Conservation (phyloP, 1,140 invertebrate genomes). For the Eufriesea mexicana region DNA sequence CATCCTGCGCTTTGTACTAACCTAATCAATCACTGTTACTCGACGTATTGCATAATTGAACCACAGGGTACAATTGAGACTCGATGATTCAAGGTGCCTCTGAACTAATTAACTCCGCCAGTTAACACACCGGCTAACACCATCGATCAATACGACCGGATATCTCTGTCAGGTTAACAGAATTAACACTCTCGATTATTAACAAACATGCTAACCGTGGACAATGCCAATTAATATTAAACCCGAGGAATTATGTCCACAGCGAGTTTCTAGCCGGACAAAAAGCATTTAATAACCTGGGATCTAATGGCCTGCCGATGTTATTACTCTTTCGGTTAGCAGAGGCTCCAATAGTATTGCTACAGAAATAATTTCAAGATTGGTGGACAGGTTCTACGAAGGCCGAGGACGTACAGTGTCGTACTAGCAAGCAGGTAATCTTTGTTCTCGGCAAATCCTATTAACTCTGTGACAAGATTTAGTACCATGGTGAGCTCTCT, state of each 20-base stretch:
- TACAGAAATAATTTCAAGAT: too few relatives aligned
- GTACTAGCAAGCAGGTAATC: too few relatives aligned
- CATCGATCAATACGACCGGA: constrained; percentile 18
- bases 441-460: neutral
- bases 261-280: neutral
- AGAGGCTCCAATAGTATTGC: too few relatives aligned
- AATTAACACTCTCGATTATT: constrained; percentile 32
- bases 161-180: constrained; percentile 13
- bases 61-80: constrained; percentile 23
- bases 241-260: too few relatives aligned
- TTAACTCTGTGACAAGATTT: neutral
- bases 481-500: neutral
- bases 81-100: constrained; percentile 30
- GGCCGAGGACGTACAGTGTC: too few relatives aligned
- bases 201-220: neutral
- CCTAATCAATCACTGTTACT: constrained; percentile 10
- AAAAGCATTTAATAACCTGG: neutral
- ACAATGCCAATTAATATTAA: neutral
- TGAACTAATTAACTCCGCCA: constrained; percentile 39
- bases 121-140: constrained; percentile 38
- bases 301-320: neutral
- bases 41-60: constrained; percentile 19
- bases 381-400: too few relatives aligned
- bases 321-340: neutral
- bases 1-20: too few relatives aligned